Base-by-base conservation (phyloP, 1,140 invertebrate species). In the Calephelis nemesis region DNA sequence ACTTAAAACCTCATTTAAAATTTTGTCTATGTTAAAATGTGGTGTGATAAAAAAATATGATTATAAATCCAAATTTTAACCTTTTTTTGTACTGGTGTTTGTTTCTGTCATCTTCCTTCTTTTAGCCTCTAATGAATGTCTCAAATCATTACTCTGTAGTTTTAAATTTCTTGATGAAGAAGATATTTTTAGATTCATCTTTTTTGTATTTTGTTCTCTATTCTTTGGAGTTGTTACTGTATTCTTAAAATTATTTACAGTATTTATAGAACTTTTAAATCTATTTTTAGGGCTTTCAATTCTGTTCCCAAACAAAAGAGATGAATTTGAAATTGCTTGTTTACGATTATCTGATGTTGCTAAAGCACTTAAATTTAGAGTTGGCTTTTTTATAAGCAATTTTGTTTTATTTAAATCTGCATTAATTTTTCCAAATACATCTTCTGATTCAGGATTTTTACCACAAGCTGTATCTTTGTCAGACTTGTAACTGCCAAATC, bases 131-230 rank as follows among this genome's bases (percentile, higher is more conserved):
- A 84, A 63, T 2, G 74, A 19, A 13, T 69, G 67, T 50, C 82
- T 71, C 39, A 84, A 72, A 70, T 84, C 82, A 68, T 67, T 70
- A 5, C 52, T 62, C 8, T 70, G 66, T 7, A 81, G 62, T 19
- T 15, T 13, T n/a, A 66, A 13, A 10, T 54, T 15, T 13, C n/a
- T 54, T 5, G 5, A 15, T 52, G 7, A 39, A 45, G 50, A n/a
- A 40, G 7, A 11, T 40, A 39, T n/a, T 11, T 10, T n/a, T 4
- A 12, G 30, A 65, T 48, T 39, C 30, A 12, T 11, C 19, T 19
- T 62, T 58, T 50, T 65, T 58, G 47, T 7, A 50, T 19, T 9
- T 52, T 65, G 30, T 50, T 10, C 13, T 47, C 40, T 15, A 54
- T 15, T 52, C 10, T 7, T 48, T 71, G 52, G 12, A 63, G 39